Percentiles rank a stretch among this genome's conserved stretches.
These are phyloP conservation scores for Xiphorhynchus elegans DNA, from an alignment of 2,113 vertebrate genomes.

Conservation along the genomic window DNA sequence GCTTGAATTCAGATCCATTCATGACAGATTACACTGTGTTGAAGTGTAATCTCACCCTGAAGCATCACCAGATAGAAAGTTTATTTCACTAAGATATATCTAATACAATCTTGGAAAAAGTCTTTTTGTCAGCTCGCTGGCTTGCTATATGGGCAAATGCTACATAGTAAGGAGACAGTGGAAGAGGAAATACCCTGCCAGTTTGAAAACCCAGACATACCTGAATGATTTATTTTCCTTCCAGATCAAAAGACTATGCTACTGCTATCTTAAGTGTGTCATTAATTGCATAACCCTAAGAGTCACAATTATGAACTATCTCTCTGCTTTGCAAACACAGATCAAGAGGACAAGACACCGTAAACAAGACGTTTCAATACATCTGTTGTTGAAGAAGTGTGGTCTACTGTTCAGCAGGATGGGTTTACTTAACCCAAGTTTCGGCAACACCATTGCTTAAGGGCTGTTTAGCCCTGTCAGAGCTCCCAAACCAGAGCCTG, in stretches of 20 bases:
- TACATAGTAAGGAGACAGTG: not conserved
- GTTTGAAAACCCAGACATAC: not conserved
- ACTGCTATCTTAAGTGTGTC: not conserved
- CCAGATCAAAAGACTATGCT: not conserved
- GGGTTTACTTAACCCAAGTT: not conserved
- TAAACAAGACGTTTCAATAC: not conserved
- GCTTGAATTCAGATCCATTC: not conserved
- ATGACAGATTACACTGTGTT: not conserved
- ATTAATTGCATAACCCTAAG: not conserved
- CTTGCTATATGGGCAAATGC: not conserved
- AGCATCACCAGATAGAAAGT: not conserved
- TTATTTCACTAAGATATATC: not conserved
- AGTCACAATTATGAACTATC: not conserved
- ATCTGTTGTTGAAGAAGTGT: not conserved
- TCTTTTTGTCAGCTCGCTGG: not conserved
- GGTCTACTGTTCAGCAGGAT: not conserved
- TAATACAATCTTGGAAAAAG: not conserved
- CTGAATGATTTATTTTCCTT: conserved; percentile 7
- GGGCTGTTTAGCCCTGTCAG: not conserved
- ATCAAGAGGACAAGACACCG: not conserved
- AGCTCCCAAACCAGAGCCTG: not conserved
- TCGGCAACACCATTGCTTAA: not conserved
- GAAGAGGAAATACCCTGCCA: not conserved
- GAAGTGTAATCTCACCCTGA: not conserved
- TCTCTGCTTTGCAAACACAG: not conserved